Percentiles rank a stretch among this genome's conserved stretches.
Evolutionary conservation across 2,888 invertebrate species (phyloP).

Genomic region (Argyra leucocephala): DNA sequence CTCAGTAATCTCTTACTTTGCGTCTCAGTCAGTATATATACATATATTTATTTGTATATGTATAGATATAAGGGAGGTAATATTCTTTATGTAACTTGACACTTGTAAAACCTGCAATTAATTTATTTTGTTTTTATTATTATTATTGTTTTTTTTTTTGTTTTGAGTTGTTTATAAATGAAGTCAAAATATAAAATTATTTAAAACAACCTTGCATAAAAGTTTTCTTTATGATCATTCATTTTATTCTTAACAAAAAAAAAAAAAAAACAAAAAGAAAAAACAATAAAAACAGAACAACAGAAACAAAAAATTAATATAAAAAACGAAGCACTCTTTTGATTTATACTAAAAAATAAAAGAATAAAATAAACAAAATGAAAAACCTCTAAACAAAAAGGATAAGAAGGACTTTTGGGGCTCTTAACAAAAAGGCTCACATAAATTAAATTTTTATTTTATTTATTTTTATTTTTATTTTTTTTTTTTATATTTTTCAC

Average conservation of each 20-base stretch:
- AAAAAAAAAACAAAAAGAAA: neutral
- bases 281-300: neutral
- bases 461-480: neutral
- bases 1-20: no score
- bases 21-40: no score
- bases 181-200: neutral
- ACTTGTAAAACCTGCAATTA: neutral
- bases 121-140: neutral
- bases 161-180: neutral
- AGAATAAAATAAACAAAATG: neutral
- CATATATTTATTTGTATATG: no score
- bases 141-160: neutral
- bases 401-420: slow-evolving; percentile 3
- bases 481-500: no score
- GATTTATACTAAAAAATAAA: neutral
- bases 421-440: neutral
- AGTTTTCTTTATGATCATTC: slow-evolving; percentile 2
- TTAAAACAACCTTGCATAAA: neutral
- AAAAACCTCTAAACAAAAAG: neutral
- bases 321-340: no score
- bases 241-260: neutral
- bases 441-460: neutral
- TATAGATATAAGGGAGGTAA: no score
- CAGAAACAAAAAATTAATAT: no score
- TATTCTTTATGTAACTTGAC: neutral